A percentile compares a stretch with the other conserved stretches of the same genome.
phyloP scores from a whole-genome alignment of 1,140 invertebrate genomes.

The Orius insidiosus region DNA sequence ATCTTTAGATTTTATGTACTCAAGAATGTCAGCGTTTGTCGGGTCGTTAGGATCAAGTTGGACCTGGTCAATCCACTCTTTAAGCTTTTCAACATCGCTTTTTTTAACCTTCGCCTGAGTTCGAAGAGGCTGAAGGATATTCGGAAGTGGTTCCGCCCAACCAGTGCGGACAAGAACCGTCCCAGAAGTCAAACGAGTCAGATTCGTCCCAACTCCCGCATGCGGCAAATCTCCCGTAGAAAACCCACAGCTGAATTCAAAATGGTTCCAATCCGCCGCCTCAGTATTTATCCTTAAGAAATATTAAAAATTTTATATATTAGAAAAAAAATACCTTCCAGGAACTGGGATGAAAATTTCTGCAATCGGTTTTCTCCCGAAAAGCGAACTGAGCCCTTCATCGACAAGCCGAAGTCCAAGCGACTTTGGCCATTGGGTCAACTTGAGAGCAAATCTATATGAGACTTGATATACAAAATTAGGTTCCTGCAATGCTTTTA shows the following conservation, averaged over 20 bases:
- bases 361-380: slow-evolving; percentile 19
- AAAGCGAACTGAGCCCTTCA: slow-evolving; percentile 19
- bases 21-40: slow-evolving; percentile 33
- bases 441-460: slow-evolving; percentile 1
- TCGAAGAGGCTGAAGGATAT: slow-evolving; percentile 2
- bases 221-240: slow-evolving; percentile 28
- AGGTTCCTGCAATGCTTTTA: slow-evolving; percentile 5
- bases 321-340: slow-evolving; percentile 23
- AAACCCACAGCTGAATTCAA: slow-evolving; percentile 31
- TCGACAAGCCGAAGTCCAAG: slow-evolving; percentile 26
- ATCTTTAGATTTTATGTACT: slow-evolving; percentile 23
- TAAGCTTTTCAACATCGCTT: slow-evolving; percentile 28
- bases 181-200: slow-evolving; percentile 24
- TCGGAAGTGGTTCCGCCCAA: slow-evolving; percentile 23
- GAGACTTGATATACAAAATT: slow-evolving; percentile 5
- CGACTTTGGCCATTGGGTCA: slow-evolving; percentile 27
- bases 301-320: too few species aligned
- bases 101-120: neutral
- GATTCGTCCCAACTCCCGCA: slow-evolving; percentile 37
- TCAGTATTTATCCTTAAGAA: slow-evolving; percentile 12
- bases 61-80: slow-evolving; percentile 33
- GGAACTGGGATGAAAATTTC: slow-evolving; percentile 32
- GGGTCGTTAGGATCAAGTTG: slow-evolving; percentile 45
- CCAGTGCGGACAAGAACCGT: slow-evolving; percentile 26
- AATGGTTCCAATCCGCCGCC: slow-evolving; percentile 11